phyloP scores from a whole-genome alignment of 30 jellyfish, hydroid and myxozoan genomes.

The Aurelia aurita region DNA sequence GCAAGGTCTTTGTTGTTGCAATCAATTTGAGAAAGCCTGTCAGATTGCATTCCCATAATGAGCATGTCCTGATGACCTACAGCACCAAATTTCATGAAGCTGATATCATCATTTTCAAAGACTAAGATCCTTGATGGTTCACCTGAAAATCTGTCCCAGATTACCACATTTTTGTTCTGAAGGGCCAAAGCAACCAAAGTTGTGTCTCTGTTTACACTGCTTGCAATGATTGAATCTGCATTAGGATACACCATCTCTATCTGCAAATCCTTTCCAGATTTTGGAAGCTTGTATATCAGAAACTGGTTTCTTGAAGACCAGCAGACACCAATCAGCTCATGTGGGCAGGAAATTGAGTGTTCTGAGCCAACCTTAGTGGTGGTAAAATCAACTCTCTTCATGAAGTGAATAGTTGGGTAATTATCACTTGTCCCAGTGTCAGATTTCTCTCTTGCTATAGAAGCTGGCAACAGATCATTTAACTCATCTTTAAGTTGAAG shows the following conservation, averaged over 20 bases:
- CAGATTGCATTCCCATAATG: conserved; percentile 25
- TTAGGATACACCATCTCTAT: conserved; percentile 33
- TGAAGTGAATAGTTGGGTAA: conserved; percentile 49
- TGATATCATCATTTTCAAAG: conserved; percentile 7
- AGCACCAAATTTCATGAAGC: conserved; percentile 18
- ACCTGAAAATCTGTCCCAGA: conserved; percentile 37
- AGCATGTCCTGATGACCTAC: conserved; percentile 6
- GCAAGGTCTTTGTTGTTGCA: background rate
- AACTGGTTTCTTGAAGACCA: conserved; percentile 54
- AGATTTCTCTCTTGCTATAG: too few relatives aligned
- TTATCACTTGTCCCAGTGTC: too few relatives aligned
- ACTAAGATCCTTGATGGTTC: conserved; percentile 36
- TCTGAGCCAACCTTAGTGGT: too few relatives aligned
- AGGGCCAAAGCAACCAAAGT: conserved; percentile 37
- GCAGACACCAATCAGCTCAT: conserved; percentile 46
- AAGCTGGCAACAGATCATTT: background rate
- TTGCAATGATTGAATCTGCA: conserved; percentile 38
- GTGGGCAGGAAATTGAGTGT: conserved; percentile 5
- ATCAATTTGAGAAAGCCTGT: background rate
- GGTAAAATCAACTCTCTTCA: background rate
- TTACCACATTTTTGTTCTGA: conserved; percentile 12
- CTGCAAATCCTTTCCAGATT: conserved; percentile 36
- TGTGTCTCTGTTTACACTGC: conserved; percentile 60
- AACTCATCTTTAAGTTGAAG: conserved; percentile 24
- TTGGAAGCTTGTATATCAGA: conserved; percentile 46